These are phyloP conservation scores for Bovichtus variegatus DNA, from an alignment of 2,797 vertebrate genomes.

Conservation along the genomic window DNA sequence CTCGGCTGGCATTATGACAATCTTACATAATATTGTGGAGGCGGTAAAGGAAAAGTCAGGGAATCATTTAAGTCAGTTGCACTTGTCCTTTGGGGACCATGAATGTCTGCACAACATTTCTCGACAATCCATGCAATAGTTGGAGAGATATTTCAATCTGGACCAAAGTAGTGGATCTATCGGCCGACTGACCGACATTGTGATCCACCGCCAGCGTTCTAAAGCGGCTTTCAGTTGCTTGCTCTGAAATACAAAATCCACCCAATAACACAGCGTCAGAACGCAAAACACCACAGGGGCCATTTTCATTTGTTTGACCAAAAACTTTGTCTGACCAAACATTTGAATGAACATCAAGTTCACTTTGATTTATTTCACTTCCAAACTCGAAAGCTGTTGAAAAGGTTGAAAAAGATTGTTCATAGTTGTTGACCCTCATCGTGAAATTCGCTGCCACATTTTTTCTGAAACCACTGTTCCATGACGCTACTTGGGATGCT, in stretches of 20 bases:
- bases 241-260: conserved; percentile 45
- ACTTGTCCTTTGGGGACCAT: background rate
- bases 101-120: conserved; percentile 4
- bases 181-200: background rate
- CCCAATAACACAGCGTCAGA: conserved; percentile 47
- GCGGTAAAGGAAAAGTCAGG: conserved; percentile 2
- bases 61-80: background rate
- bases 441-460: conserved; percentile 44
- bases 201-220: conserved; percentile 20
- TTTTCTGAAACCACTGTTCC: conserved; percentile 59
- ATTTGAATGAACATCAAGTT: conserved; percentile 51
- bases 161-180: conserved; percentile 7
- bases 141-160: conserved; percentile 16
- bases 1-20: background rate
- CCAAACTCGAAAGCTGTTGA: conserved; percentile 41
- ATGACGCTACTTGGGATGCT: conserved; percentile 50
- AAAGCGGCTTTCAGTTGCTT: conserved; percentile 33
- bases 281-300: conserved; percentile 41
- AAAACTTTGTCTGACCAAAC: conserved; percentile 40
- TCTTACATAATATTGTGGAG: background rate
- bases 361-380: conserved; percentile 62
- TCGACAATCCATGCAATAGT: conserved; percentile 1
- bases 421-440: conserved; percentile 59
- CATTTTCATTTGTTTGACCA: conserved; percentile 48
- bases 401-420: conserved; percentile 64